These are phyloP conservation scores for Paguma larvata DNA, from an alignment of 2,797 vertebrate genomes.

Conservation along the genomic window DNA sequence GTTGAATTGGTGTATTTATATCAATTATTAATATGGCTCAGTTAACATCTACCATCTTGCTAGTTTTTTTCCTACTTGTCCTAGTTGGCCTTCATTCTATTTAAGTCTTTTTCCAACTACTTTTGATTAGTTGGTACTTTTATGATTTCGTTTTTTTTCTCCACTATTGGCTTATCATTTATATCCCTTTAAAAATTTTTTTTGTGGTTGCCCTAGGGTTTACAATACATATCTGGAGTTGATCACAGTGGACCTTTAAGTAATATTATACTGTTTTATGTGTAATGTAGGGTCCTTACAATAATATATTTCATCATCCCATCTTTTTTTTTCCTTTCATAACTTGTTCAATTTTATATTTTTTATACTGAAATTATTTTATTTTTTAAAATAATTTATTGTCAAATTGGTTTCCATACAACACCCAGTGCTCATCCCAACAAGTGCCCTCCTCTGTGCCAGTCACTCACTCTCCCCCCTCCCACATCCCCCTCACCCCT, in stretches of 20 bases:
- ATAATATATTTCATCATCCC: background rate
- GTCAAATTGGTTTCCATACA: too few relatives aligned
- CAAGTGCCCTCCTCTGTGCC: too few relatives aligned
- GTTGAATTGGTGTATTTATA: slow-evolving; percentile 19
- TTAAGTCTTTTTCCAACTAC: background rate
- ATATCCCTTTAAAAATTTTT: background rate
- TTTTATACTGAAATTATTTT: too few relatives aligned
- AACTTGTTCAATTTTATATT: too few relatives aligned
- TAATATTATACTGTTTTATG: background rate
- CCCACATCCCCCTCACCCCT: too few relatives aligned
- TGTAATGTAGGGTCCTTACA: slow-evolving; percentile 11
- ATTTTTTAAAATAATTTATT: too few relatives aligned
- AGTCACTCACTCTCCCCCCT: too few relatives aligned
- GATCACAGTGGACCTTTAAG: slow-evolving; percentile 26
- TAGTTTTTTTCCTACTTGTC: background rate
- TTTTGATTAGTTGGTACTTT: background rate
- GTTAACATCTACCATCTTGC: background rate
- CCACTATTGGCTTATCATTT: background rate
- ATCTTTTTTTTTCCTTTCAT: background rate
- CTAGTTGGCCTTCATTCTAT: background rate
- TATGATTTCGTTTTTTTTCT: background rate
- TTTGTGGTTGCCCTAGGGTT: background rate
- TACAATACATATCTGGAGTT: background rate
- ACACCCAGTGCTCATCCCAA: too few relatives aligned
- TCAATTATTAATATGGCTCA: background rate